Conservation (phyloP, 2,113 vertebrate species). For the Stigmatopora argus region DNA sequence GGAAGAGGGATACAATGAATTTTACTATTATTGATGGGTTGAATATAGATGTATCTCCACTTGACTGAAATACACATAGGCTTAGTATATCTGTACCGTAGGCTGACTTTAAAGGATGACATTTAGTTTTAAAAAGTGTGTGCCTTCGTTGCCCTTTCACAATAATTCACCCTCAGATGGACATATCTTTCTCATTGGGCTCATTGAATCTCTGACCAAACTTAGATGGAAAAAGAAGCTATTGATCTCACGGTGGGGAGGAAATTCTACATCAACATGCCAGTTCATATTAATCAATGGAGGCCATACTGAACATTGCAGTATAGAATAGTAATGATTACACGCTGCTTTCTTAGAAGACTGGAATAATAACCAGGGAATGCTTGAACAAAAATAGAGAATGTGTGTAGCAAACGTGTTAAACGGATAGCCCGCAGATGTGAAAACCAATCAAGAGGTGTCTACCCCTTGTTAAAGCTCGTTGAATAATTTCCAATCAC, state of each 20-base stretch:
- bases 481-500: constrained; percentile 53
- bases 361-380: constrained; percentile 51
- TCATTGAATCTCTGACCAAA: constrained; percentile 73
- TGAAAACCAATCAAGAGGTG: constrained; percentile 52
- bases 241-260: constrained; percentile 62
- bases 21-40: constrained; percentile 53
- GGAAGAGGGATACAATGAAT: constrained; percentile 59
- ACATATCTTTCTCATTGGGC: constrained; percentile 64
- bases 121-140: constrained; percentile 50
- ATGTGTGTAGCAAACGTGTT: constrained; percentile 33
- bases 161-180: constrained; percentile 67
- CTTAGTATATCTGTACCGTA: constrained; percentile 49
- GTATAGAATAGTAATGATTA: constrained; percentile 49
- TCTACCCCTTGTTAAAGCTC: constrained; percentile 22
- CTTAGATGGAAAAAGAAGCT: constrained; percentile 52
- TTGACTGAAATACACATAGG: constrained; percentile 50
- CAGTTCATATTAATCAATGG: constrained; percentile 68
- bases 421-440: constrained; percentile 30
- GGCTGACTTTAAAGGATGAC: constrained; percentile 37
- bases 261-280: constrained; percentile 63
- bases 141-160: constrained; percentile 61
- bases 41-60: constrained; percentile 59
- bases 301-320: constrained; percentile 54
- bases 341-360: constrained; percentile 40
- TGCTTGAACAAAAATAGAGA: constrained; percentile 58